Conservation (phyloP, 1,140 invertebrate species). For the Cyrtorhinus lividipennis region DNA sequence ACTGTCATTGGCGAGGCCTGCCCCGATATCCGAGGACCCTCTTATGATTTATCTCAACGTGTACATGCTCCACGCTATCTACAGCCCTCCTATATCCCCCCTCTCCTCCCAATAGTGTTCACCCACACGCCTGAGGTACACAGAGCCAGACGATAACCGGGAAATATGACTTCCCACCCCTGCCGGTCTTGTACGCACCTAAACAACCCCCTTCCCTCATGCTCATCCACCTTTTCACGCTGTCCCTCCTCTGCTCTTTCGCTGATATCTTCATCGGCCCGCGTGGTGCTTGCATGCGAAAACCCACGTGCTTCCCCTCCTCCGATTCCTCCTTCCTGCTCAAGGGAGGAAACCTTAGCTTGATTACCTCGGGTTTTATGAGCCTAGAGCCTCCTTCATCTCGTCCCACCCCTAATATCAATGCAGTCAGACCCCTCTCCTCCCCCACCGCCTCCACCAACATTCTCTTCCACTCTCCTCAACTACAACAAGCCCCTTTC, state of each 20-base stretch:
- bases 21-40: constrained; percentile 1
- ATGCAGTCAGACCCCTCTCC: not conserved
- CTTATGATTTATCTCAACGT: not conserved
- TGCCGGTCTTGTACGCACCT: not conserved
- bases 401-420: no score
- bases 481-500: no score
- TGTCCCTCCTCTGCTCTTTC: not conserved
- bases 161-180: not conserved
- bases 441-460: not conserved
- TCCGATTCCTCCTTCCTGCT: not conserved
- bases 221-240: not conserved
- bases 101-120: not conserved
- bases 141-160: not conserved
- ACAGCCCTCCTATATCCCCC: not conserved
- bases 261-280: not conserved
- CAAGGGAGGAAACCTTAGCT: not conserved
- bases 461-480: not conserved
- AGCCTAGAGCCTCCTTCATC: not conserved
- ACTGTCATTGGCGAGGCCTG: not conserved
- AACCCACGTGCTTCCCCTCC: not conserved
- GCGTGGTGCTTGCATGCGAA: not conserved
- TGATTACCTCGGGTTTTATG: constrained; percentile 5
- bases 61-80: not conserved
- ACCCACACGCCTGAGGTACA: not conserved
- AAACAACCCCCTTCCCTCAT: not conserved